These are phyloP conservation scores for Epizoanthus stellaris DNA, from an alignment of 92 coral and sea anemone species.

Conservation along the genomic window DNA sequence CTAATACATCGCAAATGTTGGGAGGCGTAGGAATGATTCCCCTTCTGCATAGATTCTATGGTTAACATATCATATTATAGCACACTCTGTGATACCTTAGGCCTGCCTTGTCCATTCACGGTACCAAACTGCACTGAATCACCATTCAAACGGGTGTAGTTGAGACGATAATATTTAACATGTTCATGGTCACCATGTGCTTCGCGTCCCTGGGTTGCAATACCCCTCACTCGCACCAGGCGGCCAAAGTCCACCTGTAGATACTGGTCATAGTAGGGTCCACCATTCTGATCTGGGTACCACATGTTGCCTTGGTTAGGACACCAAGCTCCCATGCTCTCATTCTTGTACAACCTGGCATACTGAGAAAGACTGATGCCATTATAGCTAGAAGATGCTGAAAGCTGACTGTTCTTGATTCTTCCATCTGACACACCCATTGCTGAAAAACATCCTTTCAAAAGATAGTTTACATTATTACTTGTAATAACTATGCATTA, in stretches of 20 bases:
- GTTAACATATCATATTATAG: too few species aligned
- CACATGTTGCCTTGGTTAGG: constrained; percentile 38
- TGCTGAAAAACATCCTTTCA: constrained; percentile 59
- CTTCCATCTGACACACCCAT: constrained; percentile 82
- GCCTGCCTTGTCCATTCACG: not conserved
- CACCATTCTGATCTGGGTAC: constrained; percentile 30
- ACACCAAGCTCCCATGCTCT: constrained; percentile 85
- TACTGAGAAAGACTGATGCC: constrained; percentile 22
- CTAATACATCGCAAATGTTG: too few species aligned
- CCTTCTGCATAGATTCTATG: too few species aligned
- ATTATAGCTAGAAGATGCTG: constrained; percentile 39
- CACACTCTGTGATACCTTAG: not conserved
- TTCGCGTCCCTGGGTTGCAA: constrained; percentile 76
- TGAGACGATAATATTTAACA: constrained; percentile 49
- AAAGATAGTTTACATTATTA: not conserved
- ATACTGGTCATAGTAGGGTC: constrained; percentile 64
- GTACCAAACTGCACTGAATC: not conserved
- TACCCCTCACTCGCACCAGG: constrained; percentile 61
- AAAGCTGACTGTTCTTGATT: constrained; percentile 71
- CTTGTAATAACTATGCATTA: not conserved
- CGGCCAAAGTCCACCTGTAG: constrained; percentile 55
- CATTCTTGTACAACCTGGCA: constrained; percentile 60
- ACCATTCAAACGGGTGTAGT: constrained; percentile 40
- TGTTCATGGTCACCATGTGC: constrained; percentile 54
- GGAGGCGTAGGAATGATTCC: too few species aligned